These are phyloP conservation scores for Bellardia bayeri DNA, from an alignment of 2,888 invertebrate species.

Conservation along the genomic window DNA sequence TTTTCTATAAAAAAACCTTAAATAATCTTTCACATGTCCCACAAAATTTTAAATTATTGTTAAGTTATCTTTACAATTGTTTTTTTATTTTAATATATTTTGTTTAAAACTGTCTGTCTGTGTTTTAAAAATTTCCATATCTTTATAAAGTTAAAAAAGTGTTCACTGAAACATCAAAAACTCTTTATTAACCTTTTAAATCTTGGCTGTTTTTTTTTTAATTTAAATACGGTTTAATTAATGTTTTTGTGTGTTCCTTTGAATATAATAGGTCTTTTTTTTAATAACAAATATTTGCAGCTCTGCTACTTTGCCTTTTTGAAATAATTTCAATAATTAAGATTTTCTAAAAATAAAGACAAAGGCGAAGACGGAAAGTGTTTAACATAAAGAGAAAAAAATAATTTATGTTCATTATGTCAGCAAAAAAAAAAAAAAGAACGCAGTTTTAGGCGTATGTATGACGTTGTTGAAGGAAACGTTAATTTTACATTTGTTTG, in stretches of 20 bases:
- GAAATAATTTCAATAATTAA: background rate
- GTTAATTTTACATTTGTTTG: conserved; percentile 35
- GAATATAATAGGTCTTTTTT: background rate
- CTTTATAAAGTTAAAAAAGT: background rate
- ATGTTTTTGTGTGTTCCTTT: background rate
- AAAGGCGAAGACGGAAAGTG: too few species aligned
- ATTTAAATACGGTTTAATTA: background rate
- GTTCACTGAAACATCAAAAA: background rate
- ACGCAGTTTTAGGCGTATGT: background rate
- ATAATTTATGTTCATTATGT: background rate
- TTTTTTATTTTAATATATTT: too few species aligned
- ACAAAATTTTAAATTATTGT: background rate
- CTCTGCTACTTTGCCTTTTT: background rate
- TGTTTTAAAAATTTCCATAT: background rate
- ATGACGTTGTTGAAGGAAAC: conserved; percentile 35
- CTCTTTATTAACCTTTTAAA: background rate
- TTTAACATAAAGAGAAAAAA: background rate
- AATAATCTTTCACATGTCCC: too few species aligned
- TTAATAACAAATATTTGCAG: background rate
- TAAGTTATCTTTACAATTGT: background rate
- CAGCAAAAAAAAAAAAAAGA: background rate
- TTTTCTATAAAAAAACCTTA: too few species aligned
- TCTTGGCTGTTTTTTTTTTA: too few species aligned
- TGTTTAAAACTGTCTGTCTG: too few species aligned
- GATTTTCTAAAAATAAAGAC: background rate